Conservation (phyloP, 2,113 vertebrate genomes). For the Cinclus mexicanus region DNA sequence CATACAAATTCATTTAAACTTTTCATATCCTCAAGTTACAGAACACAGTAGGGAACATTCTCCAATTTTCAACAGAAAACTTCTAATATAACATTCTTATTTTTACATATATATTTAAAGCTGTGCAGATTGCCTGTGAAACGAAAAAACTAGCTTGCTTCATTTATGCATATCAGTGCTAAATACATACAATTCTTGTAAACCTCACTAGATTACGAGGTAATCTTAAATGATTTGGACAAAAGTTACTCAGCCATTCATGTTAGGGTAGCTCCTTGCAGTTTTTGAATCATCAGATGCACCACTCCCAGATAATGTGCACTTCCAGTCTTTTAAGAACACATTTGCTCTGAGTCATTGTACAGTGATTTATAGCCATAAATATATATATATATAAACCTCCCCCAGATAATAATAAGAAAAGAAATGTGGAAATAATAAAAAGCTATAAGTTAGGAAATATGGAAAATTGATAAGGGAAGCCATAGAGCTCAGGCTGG, state of each 20-base stretch:
- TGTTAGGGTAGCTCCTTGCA: background rate
- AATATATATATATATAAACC: background rate
- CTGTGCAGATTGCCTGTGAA: background rate
- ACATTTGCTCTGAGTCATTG: background rate
- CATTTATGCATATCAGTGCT: background rate
- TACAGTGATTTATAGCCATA: background rate
- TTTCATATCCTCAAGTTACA: slow-evolving; percentile 2
- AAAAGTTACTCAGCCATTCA: background rate
- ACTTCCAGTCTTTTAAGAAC: background rate
- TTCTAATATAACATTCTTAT: background rate
- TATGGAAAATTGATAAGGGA: background rate
- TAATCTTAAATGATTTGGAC: background rate
- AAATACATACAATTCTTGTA: background rate
- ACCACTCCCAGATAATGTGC: background rate
- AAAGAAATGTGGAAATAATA: background rate
- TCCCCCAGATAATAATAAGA: background rate
- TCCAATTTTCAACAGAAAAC: background rate
- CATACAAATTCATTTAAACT: background rate
- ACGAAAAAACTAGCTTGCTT: background rate
- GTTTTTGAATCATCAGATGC: background rate
- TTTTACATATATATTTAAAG: background rate
- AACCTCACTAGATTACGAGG: background rate
- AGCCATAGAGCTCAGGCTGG: background rate
- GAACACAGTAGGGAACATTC: slow-evolving; percentile 31
- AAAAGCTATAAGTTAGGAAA: background rate